phyloP scores from a whole-genome alignment of 2,888 invertebrate genomes.

The Apodemia zela region DNA sequence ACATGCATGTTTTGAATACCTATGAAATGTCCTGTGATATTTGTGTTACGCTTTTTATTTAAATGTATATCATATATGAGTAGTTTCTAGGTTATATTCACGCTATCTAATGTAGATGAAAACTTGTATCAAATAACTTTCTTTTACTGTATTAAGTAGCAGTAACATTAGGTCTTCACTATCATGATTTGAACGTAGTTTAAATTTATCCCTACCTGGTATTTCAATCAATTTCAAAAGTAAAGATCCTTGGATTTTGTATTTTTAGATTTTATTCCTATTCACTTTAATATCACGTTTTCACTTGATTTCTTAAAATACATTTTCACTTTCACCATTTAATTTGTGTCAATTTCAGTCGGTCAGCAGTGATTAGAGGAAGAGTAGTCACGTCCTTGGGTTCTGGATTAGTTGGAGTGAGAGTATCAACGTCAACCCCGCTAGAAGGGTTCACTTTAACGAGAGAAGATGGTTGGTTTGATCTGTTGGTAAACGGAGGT shows the following conservation, averaged over 20 bases:
- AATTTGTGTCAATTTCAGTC: constrained; percentile 80
- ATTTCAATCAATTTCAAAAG: constrained; percentile 1
- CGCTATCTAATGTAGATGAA: constrained; percentile 17
- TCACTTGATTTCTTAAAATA: not conserved
- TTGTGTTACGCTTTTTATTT: constrained; percentile 81
- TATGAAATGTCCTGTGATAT: constrained; percentile 81
- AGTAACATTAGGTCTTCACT: constrained; percentile 1
- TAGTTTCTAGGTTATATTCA: constrained; percentile 20
- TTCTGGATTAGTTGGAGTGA: constrained; percentile 96
- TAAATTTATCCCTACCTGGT: not conserved
- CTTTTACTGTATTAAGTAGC: constrained; percentile 6
- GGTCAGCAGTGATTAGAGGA: constrained; percentile 97
- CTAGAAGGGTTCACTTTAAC: constrained; percentile 97
- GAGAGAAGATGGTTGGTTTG: constrained; percentile 97
- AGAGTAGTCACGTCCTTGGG: constrained; percentile 95
- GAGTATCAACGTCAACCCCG: constrained; percentile 96
- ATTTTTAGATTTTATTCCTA: not conserved
- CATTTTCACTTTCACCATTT: constrained; percentile 8
- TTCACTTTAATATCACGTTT: not conserved
- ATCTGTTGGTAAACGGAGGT: constrained; percentile 99
- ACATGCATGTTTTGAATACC: constrained; percentile 47
- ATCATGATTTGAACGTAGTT: constrained; percentile 5
- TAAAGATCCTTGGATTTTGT: not conserved
- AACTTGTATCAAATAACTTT: constrained; percentile 10
- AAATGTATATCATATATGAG: constrained; percentile 33